Conservation (phyloP, 2,888 invertebrate genomes). For the Dynastes grantii region DNA sequence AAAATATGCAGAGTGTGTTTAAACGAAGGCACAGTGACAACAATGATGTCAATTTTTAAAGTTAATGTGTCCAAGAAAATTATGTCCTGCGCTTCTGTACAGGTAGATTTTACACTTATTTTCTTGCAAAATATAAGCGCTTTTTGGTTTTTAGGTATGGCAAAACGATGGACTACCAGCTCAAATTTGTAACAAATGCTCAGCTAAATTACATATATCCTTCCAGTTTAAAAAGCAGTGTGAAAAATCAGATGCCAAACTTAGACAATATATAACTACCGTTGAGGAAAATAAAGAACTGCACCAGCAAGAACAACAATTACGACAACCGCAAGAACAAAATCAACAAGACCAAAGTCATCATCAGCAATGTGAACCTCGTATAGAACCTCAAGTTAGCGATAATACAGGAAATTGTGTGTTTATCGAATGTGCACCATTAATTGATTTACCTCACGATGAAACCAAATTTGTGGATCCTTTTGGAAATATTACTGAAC, state of each 20-base stretch:
- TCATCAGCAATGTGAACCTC: slow-evolving; percentile 53
- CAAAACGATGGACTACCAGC: slow-evolving; percentile 70
- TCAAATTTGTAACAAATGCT: slow-evolving; percentile 71
- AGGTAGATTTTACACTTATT: slow-evolving; percentile 62
- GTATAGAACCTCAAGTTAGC: slow-evolving; percentile 55
- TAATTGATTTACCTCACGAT: slow-evolving; percentile 63
- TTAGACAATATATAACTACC: slow-evolving; percentile 64
- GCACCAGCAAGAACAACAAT: slow-evolving; percentile 54
- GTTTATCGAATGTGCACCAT: slow-evolving; percentile 66
- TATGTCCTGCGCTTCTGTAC: slow-evolving; percentile 70
- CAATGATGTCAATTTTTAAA: slow-evolving; percentile 71
- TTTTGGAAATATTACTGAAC: slow-evolving; percentile 56
- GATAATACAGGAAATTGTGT: slow-evolving; percentile 61
- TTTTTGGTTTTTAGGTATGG: slow-evolving; percentile 67
- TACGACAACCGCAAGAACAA: slow-evolving; percentile 47
- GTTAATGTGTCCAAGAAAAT: slow-evolving; percentile 70
- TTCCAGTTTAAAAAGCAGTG: slow-evolving; percentile 71
- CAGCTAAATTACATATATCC: slow-evolving; percentile 69
- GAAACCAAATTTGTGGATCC: slow-evolving; percentile 61
- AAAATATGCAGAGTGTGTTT: slow-evolving; percentile 70
- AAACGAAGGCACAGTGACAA: slow-evolving; percentile 68
- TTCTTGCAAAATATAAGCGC: slow-evolving; percentile 13
- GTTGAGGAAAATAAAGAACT: slow-evolving; percentile 54
- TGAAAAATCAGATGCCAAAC: slow-evolving; percentile 70
- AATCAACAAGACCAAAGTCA: slow-evolving; percentile 50